Evolutionary conservation across 2,113 vertebrate species (phyloP).

Genomic region (Microcebus murinus): DNA sequence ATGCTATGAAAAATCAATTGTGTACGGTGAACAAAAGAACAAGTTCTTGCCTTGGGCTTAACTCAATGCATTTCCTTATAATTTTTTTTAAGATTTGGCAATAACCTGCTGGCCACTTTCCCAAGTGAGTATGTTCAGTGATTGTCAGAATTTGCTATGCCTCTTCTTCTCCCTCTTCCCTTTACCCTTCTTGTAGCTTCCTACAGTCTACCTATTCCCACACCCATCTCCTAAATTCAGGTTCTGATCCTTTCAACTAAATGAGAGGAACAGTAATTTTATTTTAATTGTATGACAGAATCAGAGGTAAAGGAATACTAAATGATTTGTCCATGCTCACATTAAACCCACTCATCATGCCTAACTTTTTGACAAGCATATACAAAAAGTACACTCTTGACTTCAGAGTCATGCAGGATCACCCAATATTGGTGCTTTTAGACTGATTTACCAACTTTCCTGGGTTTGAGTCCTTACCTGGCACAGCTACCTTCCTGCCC

Average conservation of each 20-base stretch:
- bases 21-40: slow-evolving; percentile 22
- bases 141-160: not conserved
- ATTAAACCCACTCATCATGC: not conserved
- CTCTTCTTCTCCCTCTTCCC: not conserved
- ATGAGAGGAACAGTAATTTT: not conserved
- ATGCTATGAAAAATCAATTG: not conserved
- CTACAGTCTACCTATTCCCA: not conserved
- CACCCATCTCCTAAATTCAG: not conserved
- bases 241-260: not conserved
- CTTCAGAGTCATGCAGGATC: not conserved
- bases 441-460: not conserved
- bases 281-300: not conserved
- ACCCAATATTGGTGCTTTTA: not conserved
- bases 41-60: not conserved
- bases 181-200: not conserved
- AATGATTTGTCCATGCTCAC: not conserved
- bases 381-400: not conserved
- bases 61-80: not conserved
- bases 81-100: not conserved
- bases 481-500: not conserved
- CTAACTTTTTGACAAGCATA: not conserved
- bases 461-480: not conserved
- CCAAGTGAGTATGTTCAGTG: not conserved
- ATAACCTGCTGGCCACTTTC: not conserved
- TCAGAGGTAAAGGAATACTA: not conserved